A percentile compares a stretch with the other conserved stretches of the same genome.
Evolutionary conservation across 2,888 invertebrate species (phyloP).

Genomic region (Cryptosula pallasiana): DNA sequence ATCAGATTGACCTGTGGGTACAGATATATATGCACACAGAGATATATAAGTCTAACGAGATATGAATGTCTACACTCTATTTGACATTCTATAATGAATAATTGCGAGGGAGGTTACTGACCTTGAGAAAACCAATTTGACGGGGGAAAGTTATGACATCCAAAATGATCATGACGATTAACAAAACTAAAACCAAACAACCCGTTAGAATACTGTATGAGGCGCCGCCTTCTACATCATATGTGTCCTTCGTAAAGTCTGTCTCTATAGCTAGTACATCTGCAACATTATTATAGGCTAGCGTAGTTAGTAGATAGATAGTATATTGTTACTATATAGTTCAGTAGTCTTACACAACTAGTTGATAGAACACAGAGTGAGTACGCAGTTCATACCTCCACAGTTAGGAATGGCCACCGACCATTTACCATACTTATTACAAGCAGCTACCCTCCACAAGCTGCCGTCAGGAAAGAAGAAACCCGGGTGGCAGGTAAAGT

Average conservation of each 20-base stretch:
- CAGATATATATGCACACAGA: too few species aligned
- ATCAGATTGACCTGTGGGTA: neutral
- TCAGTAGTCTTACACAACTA: too few species aligned
- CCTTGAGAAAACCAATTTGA: conserved; percentile 1
- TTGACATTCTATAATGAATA: too few species aligned
- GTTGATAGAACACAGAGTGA: too few species aligned
- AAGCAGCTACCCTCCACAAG: neutral
- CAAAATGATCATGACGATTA: neutral
- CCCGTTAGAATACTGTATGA: neutral
- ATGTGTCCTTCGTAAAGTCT: neutral
- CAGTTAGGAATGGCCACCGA: neutral
- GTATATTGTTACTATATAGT: too few species aligned
- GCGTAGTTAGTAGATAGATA: too few species aligned
- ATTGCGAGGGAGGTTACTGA: too few species aligned
- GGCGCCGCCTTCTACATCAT: neutral
- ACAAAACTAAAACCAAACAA: neutral
- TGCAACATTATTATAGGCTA: too few species aligned
- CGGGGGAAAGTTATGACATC: neutral
- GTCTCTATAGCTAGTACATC: neutral
- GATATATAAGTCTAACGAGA: too few species aligned
- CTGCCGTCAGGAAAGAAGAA: neutral
- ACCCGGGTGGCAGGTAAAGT: neutral
- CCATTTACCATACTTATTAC: conserved; percentile 12
- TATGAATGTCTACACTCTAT: too few species aligned
- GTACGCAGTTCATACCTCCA: conserved; percentile 14